Evolutionary conservation across 1,140 invertebrate species (phyloP).

Genomic region (Pararge aegeria): DNA sequence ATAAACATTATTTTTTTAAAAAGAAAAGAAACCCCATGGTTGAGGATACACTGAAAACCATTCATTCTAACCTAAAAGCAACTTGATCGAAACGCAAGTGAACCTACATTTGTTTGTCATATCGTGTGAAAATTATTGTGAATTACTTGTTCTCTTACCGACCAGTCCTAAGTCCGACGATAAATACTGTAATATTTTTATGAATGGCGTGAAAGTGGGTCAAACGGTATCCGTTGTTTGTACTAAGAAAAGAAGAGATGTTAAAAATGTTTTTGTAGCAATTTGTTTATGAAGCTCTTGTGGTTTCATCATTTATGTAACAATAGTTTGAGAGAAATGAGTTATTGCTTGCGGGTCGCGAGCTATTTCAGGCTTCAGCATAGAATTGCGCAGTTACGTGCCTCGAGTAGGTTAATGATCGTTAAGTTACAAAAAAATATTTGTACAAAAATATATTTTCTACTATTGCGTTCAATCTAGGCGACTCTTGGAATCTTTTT

Average conservation of each 20-base stretch:
- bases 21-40: no score
- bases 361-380: not conserved
- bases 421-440: not conserved
- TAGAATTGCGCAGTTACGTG: not conserved
- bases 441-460: not conserved
- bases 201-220: conserved; percentile 34
- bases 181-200: conserved; percentile 32
- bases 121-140: conserved; percentile 25
- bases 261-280: not conserved
- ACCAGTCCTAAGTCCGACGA: conserved; percentile 24
- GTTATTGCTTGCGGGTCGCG: not conserved
- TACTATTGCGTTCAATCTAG: no score
- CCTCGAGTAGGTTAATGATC: not conserved
- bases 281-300: conserved; percentile 4
- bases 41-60: no score
- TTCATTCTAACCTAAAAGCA: not conserved
- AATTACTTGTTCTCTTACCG: conserved; percentile 10
- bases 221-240: conserved; percentile 23
- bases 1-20: no score
- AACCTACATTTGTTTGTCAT: not conserved
- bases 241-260: conserved; percentile 21
- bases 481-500: no score
- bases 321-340: not conserved
- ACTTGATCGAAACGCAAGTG: not conserved
- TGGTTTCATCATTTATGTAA: conserved; percentile 6